Evolutionary conservation across 1,140 invertebrate species (phyloP).

Genomic region (Drosophila grimshawi): DNA sequence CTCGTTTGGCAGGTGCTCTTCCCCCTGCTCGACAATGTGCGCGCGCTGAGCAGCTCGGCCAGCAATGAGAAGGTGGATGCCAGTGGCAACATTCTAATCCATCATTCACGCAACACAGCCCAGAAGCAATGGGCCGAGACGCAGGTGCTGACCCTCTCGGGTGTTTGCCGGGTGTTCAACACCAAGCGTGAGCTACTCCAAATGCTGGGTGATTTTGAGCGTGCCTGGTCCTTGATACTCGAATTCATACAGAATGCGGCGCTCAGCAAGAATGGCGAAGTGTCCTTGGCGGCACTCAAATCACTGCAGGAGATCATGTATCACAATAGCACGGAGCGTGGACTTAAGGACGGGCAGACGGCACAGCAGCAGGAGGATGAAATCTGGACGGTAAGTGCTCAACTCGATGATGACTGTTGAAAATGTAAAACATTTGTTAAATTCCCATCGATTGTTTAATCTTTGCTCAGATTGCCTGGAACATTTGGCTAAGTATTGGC

Average conservation of each 20-base stretch:
- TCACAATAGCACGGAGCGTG: conserved; percentile 75
- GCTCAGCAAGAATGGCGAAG: conserved; percentile 95
- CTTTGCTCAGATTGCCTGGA: conserved; percentile 88
- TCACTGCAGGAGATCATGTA: conserved; percentile 97
- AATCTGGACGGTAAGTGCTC: conserved; percentile 88
- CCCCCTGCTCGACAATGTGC: conserved; percentile 96
- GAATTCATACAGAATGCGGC: conserved; percentile 97
- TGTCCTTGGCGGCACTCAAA: conserved; percentile 96
- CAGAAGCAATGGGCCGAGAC: conserved; percentile 99
- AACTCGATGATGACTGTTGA: not conserved
- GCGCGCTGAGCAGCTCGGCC: conserved; percentile 94
- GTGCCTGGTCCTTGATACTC: conserved; percentile 96
- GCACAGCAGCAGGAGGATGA: conserved; percentile 85
- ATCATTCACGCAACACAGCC: conserved; percentile 99
- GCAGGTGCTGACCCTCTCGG: conserved; percentile 89
- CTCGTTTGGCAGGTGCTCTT: conserved; percentile 97
- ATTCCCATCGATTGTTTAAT: not conserved
- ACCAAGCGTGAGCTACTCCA: conserved; percentile 94
- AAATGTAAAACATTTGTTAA: not conserved
- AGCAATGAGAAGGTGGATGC: conserved; percentile 97
- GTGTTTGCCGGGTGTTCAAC: conserved; percentile 92
- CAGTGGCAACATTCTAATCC: conserved; percentile 97
- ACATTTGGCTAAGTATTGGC: conserved; percentile 94
- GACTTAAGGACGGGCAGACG: conserved; percentile 69
- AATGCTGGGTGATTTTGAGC: conserved; percentile 94